A percentile compares a stretch with the other conserved stretches of the same genome.
Conservation (phyloP, 2,113 vertebrate genomes). For the Anoplopoma fimbria region DNA sequence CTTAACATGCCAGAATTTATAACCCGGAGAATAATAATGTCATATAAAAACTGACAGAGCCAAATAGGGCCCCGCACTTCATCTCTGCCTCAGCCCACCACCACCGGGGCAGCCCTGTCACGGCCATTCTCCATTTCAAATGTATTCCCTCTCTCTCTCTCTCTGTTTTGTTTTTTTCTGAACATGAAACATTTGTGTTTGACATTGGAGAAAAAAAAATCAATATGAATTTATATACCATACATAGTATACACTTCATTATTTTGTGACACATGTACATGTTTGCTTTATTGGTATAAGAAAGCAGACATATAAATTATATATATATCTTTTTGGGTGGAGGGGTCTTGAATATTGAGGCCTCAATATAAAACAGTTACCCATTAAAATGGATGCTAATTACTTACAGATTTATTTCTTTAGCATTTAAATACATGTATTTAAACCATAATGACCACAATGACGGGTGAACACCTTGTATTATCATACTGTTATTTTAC, state of each 20-base stretch:
- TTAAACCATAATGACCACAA: background rate
- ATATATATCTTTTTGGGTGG: background rate
- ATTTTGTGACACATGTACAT: conserved; percentile 68
- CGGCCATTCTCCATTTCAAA: conserved; percentile 71
- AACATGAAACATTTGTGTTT: conserved; percentile 81
- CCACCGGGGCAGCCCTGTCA: conserved; percentile 57
- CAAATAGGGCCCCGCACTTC: conserved; percentile 60
- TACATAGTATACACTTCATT: conserved; percentile 67
- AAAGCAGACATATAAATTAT: conserved; percentile 42
- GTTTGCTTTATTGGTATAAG: conserved; percentile 28
- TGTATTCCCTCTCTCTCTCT: conserved; percentile 50
- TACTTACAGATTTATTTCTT: background rate
- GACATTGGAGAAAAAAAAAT: conserved; percentile 77
- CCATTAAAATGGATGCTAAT: background rate
- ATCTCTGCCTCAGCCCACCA: conserved; percentile 41
- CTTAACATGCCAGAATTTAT: conserved; percentile 88
- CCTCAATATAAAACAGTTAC: conserved; percentile 4
- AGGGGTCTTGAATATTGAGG: background rate
- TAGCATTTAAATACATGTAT: background rate
- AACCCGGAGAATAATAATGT: conserved; percentile 86
- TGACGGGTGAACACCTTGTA: background rate
- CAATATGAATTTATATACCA: conserved; percentile 76
- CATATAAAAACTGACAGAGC: conserved; percentile 86
- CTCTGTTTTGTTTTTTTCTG: conserved; percentile 67
- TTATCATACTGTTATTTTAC: background rate